phyloP scores from a whole-genome alignment of 2,888 invertebrate genomes.

The Leptura quadrifasciata region DNA sequence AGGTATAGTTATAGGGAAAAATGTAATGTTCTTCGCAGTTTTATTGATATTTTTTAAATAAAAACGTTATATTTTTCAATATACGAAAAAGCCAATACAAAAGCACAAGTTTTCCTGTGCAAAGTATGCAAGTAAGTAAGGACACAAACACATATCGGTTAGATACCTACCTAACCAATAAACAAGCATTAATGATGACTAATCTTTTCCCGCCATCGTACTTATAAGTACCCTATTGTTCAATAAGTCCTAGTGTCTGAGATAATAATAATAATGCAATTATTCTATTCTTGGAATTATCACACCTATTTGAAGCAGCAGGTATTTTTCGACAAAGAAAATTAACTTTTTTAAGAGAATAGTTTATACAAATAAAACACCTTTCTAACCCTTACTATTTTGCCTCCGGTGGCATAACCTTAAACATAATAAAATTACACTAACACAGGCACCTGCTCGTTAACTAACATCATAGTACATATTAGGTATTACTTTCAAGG shows the following conservation, averaged over 20 bases:
- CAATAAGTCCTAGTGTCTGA: background rate
- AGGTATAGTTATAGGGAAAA: no score
- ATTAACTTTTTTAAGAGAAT: background rate
- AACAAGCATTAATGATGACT: background rate
- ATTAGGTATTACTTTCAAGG: background rate
- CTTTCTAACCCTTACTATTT: background rate
- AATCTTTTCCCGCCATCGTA: background rate
- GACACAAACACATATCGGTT: background rate
- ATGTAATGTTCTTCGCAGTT: no score
- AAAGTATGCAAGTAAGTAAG: background rate
- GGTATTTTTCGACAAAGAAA: background rate
- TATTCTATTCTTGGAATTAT: background rate
- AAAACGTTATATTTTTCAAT: no score
- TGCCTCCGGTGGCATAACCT: background rate
- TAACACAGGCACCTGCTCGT: background rate
- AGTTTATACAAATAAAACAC: no score
- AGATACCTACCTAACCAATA: background rate
- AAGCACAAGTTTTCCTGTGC: background rate
- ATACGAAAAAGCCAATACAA: no score
- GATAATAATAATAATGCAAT: background rate
- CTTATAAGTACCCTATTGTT: background rate
- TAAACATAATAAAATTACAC: background rate
- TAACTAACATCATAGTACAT: background rate
- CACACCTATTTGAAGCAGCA: background rate
- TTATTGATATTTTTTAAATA: no score